These are phyloP conservation scores for Drosophila lowei DNA, from an alignment of 1,140 invertebrate species.

Conservation along the genomic window DNA sequence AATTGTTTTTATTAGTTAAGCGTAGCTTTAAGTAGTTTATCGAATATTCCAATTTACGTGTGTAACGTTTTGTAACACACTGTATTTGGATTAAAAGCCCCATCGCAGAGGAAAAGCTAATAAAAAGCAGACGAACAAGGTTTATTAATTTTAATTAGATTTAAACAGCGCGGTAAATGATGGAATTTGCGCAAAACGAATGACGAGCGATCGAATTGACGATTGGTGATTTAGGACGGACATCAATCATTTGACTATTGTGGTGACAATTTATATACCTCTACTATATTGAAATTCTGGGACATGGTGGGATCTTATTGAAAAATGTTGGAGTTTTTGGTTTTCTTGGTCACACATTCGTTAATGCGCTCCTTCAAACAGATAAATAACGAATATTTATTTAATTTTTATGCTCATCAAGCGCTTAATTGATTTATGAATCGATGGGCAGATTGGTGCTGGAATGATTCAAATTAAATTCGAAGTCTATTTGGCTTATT, in stretches of 20 bases:
- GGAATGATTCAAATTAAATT: constrained; percentile 44
- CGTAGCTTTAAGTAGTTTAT: too few relatives aligned
- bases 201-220: neutral
- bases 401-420: constrained; percentile 18
- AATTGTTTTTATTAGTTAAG: too few relatives aligned
- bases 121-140: constrained; percentile 17
- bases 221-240: constrained; percentile 10
- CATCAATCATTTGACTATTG: constrained; percentile 16
- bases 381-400: constrained; percentile 34
- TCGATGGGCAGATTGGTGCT: constrained; percentile 33
- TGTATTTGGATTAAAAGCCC: constrained; percentile 6
- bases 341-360: neutral
- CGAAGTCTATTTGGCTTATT: constrained; percentile 34
- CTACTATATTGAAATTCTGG: neutral
- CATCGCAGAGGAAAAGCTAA: neutral
- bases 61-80: neutral
- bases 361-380: constrained; percentile 27
- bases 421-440: constrained; percentile 44
- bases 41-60: neutral
- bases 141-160: constrained; percentile 40
- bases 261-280: neutral
- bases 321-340: too few relatives aligned
- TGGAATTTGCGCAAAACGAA: constrained; percentile 1
- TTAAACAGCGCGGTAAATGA: constrained; percentile 7
- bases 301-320: too few relatives aligned